A percentile compares a stretch with the other conserved stretches of the same genome.
Conservation (phyloP, 30 jellyfish, hydroid and myxozoan species). For the Mastigias papua region DNA sequence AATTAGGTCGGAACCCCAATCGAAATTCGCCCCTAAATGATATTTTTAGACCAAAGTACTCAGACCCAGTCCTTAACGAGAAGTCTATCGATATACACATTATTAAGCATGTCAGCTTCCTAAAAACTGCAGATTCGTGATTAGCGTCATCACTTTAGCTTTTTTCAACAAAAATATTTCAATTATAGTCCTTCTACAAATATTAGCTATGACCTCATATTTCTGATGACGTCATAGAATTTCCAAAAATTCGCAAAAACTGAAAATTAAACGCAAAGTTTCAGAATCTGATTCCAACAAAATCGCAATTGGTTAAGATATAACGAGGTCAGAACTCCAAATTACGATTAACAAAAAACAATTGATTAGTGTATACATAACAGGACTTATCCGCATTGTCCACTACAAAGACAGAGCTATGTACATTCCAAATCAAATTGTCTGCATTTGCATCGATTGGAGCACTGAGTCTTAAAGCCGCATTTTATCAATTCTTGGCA, state of each 20-base stretch:
- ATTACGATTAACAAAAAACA: background rate
- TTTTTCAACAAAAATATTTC: too few relatives aligned
- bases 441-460: slow-evolving; percentile 51
- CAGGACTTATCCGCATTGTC: slow-evolving; percentile 49
- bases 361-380: background rate
- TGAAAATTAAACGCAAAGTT: background rate
- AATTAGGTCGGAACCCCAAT: slow-evolving; percentile 1
- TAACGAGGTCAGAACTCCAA: background rate
- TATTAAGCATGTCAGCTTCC: background rate
- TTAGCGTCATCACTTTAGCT: too few relatives aligned
- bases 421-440: slow-evolving; percentile 40
- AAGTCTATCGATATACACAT: background rate
- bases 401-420: slow-evolving; percentile 14
- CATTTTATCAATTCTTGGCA: slow-evolving; percentile 69
- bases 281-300: background rate
- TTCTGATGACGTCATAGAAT: slow-evolving; percentile 13
- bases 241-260: background rate
- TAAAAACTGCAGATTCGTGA: slow-evolving; percentile 4
- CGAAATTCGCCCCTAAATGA: slow-evolving; percentile 10
- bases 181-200: too few relatives aligned
- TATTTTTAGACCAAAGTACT: slow-evolving; percentile 38
- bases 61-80: slow-evolving; percentile 8
- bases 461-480: slow-evolving; percentile 40
- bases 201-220: too few relatives aligned
- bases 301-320: background rate